A percentile compares a stretch with the other conserved stretches of the same genome.
phyloP scores from a whole-genome alignment of 2,113 vertebrate genomes.

The Notarius quadriscutis region DNA sequence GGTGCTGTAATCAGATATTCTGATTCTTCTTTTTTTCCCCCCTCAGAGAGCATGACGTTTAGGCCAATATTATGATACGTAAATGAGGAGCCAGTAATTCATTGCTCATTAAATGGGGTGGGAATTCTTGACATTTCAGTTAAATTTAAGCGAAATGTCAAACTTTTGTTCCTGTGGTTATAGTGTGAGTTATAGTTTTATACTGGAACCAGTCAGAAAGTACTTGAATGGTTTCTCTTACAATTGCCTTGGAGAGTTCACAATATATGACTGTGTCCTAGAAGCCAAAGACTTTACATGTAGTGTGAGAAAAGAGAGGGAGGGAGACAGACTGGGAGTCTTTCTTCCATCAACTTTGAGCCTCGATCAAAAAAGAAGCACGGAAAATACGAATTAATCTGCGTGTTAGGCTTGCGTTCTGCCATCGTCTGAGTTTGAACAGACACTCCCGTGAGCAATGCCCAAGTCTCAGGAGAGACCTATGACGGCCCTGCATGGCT shows the following conservation, averaged over 20 bases:
- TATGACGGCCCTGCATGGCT: slow-evolving; percentile 3
- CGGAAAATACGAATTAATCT: slow-evolving; percentile 57
- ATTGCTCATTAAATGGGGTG: slow-evolving; percentile 29
- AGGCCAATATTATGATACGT: background rate
- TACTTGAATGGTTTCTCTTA: slow-evolving; percentile 4
- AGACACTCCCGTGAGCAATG: slow-evolving; percentile 66
- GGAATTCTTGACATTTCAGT: slow-evolving; percentile 35
- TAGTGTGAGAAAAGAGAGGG: slow-evolving; percentile 20
- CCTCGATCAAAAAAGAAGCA: slow-evolving; percentile 45
- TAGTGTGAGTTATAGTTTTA: slow-evolving; percentile 26
- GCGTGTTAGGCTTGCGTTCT: slow-evolving; percentile 54
- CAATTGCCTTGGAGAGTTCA: slow-evolving; percentile 35
- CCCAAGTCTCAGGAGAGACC: slow-evolving; percentile 9
- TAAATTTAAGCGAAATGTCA: slow-evolving; percentile 37
- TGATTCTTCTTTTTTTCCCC: background rate
- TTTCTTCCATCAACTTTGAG: slow-evolving; percentile 57
- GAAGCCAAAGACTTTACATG: slow-evolving; percentile 22
- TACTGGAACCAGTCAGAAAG: slow-evolving; percentile 31
- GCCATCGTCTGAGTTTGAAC: slow-evolving; percentile 70
- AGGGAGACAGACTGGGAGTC: slow-evolving; percentile 21
- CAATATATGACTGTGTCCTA: slow-evolving; percentile 21
- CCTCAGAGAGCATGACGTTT: background rate
- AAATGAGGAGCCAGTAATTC: slow-evolving; percentile 28
- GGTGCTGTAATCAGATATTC: slow-evolving; percentile 3
- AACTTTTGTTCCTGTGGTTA: slow-evolving; percentile 23